Base-by-base conservation (phyloP, 1,140 invertebrate species). In the Cyclargus thomasi region DNA sequence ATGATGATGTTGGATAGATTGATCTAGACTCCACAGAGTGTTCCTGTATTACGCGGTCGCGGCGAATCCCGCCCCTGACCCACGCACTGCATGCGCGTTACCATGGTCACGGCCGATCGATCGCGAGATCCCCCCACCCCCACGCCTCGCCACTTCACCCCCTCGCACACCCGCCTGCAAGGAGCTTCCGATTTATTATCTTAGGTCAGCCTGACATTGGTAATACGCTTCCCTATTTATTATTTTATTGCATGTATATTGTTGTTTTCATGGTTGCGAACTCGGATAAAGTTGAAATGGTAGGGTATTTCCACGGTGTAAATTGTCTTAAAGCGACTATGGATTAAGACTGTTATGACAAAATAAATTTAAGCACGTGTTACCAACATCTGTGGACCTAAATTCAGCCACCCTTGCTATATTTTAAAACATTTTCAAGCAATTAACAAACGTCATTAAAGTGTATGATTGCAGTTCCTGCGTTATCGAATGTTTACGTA, bases 51-150 rank as follows among this genome's bases (percentile, higher is more conserved):
- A 55, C 53, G 18, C 20, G 20, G 18, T 21, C 39, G 57, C 67
- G 62, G 69, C 68, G 21, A 70, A 75, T 74, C 59, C 74, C 81
- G 83, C 76, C 83, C 86, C 78, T 87, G 86, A 89, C 86, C 86
- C 85, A 79, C 83, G 83, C 83, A 83, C 77, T 78, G 63, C 66
- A 75, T 75, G 69, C 77, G 72, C 80, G 83, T 87, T 85, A 78
- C 83, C 82, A 89, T 89, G 85, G 86, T 80, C 86, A 89, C 86
- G 85, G 85, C 70, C 86, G 83, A 89, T 89, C 86, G 82, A 89
- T 89, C 20, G 55, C 55, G 18, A n/a, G n/a, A 7, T 10, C 53
- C 53, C n/a, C 55, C 18, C 18, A 2, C 7, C 18, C 20, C 3
- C 55, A 3, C n/a, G 3, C 7, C 7, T 17, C 10, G 55, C 55